Conservation (phyloP, 1,140 invertebrate genomes). For the Lepidotrigona ventralis region DNA sequence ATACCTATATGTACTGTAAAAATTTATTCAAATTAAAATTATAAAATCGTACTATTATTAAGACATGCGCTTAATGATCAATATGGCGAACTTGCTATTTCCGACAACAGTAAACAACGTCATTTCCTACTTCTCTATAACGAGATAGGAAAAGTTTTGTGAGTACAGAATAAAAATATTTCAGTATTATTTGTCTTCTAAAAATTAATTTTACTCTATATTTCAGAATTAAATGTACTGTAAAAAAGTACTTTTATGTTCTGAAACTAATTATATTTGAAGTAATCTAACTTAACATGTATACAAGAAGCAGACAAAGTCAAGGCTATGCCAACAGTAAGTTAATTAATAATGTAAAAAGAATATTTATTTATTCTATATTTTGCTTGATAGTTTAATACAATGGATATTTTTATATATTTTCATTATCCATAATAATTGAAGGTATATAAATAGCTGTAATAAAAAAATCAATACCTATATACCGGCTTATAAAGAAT, state of each 20-base stretch:
- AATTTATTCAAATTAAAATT: not conserved
- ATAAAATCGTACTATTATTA: not conserved
- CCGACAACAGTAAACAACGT: constrained; percentile 32
- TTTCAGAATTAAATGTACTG: not conserved
- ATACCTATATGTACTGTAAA: not conserved
- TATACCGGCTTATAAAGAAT: constrained; percentile 35
- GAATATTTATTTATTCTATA: not conserved
- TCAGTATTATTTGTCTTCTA: not conserved
- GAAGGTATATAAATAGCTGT: not conserved
- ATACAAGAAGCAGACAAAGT: constrained; percentile 67
- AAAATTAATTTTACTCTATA: not conserved
- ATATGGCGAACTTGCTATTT: constrained; percentile 49
- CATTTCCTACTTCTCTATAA: constrained; percentile 47
- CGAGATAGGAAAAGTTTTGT: not conserved
- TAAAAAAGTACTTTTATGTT: not conserved
- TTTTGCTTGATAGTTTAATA: not conserved
- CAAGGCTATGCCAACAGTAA: constrained; percentile 68
- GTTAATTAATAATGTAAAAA: not conserved
- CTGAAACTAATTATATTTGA: not conserved
- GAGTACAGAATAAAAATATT: not conserved
- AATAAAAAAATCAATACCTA: constrained; percentile 49
- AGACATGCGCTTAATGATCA: constrained; percentile 22
- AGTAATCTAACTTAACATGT: constrained; percentile 58
- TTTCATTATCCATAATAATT: not conserved
- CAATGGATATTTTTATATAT: not conserved